Percentiles rank a stretch among this genome's conserved stretches.
Evolutionary conservation across 1,140 invertebrate genomes (phyloP).

Genomic region (Wasmannia auropunctata): DNA sequence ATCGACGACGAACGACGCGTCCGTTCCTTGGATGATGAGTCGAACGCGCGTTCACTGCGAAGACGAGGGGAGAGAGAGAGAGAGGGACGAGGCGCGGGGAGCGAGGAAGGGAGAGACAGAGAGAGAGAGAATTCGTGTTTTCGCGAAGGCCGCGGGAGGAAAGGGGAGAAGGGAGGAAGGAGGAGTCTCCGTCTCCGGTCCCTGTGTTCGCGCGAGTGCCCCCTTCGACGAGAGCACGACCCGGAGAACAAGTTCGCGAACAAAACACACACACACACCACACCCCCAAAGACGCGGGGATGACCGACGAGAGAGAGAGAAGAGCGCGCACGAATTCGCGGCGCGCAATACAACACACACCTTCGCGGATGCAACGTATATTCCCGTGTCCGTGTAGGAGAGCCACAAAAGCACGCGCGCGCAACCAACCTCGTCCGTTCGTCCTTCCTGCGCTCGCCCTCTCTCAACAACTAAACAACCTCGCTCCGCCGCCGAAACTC

Average conservation of each 20-base stretch:
- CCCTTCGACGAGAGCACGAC: neutral
- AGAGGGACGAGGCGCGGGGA: neutral
- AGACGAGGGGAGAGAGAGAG: neutral
- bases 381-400: no score
- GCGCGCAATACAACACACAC: neutral
- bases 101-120: neutral
- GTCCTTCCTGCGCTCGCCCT: neutral
- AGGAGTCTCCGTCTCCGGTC: no score
- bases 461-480: no score
- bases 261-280: no score
- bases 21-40: conserved; percentile 49
- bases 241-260: neutral
- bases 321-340: neutral
- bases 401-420: neutral
- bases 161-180: no score
- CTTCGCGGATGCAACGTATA: neutral
- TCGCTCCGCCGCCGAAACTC: neutral
- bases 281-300: no score
- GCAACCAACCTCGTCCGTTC: neutral
- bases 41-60: conserved; percentile 32
- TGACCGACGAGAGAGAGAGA: no score
- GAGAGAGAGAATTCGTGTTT: neutral
- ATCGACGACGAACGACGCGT: conserved; percentile 70
- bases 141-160: neutral
- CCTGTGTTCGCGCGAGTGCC: neutral